Percentiles rank a stretch among this genome's conserved stretches.
These are phyloP conservation scores for Pteria penguin DNA, from an alignment of 2,888 invertebrate genomes.

Conservation along the genomic window DNA sequence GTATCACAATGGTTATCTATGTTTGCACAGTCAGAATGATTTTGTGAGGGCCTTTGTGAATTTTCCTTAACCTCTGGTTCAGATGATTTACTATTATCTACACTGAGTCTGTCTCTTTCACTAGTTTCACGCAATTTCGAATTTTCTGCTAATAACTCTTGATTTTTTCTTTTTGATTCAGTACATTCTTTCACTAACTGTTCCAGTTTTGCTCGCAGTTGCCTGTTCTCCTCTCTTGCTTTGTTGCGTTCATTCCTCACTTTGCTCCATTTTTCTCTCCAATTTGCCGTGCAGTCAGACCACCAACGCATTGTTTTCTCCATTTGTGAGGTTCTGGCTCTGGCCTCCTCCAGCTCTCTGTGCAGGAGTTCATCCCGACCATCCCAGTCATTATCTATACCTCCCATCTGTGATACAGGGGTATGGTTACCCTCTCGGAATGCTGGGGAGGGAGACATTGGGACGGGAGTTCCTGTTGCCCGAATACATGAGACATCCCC, in stretches of 20 bases:
- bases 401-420: constrained; percentile 55
- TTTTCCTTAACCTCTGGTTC: background rate
- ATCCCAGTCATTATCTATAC: constrained; percentile 75
- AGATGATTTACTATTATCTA: constrained; percentile 2
- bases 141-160: constrained; percentile 88
- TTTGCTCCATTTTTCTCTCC: constrained; percentile 98
- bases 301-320: constrained; percentile 99
- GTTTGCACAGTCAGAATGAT: background rate
- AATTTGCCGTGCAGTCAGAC: constrained; percentile 98
- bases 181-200: constrained; percentile 81
- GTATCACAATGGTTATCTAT: background rate
- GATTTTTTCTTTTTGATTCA: constrained; percentile 88
- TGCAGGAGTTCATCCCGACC: constrained; percentile 84
- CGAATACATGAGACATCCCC: constrained; percentile 73
- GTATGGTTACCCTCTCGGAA: constrained; percentile 58
- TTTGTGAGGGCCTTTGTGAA: background rate
- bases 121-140: constrained; percentile 23
- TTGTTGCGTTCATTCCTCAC: constrained; percentile 93
- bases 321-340: constrained; percentile 97
- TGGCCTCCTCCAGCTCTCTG: constrained; percentile 94
- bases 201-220: constrained; percentile 90
- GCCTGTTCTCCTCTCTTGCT: constrained; percentile 93
- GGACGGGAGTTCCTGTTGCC: constrained; percentile 56
- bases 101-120: constrained; percentile 8
- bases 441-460: constrained; percentile 59